Conservation (phyloP, 2,113 vertebrate genomes). For the Glaucomys volans region DNA sequence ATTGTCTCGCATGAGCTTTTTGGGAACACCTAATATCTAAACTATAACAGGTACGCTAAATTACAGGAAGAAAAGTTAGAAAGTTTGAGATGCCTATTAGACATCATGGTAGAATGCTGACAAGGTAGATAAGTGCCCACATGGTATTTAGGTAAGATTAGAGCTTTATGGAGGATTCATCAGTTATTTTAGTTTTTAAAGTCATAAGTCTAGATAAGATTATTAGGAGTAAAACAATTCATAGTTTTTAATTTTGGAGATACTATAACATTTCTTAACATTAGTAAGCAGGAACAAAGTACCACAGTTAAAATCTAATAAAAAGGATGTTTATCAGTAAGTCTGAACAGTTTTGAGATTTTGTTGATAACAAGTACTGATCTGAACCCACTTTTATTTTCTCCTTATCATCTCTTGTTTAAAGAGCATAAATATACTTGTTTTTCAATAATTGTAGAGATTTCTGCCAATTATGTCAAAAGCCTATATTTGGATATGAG, state of each 20-base stretch:
- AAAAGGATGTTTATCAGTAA: background rate
- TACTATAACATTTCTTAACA: constrained; percentile 13
- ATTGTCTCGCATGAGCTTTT: no score
- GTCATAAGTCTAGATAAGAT: background rate
- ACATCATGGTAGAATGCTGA: background rate
- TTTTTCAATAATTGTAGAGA: background rate
- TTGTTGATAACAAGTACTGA: constrained; percentile 13
- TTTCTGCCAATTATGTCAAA: background rate
- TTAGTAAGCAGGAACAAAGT: constrained; percentile 4
- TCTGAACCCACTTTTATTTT: constrained; percentile 38
- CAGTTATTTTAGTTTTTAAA: background rate
- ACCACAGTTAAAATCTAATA: background rate
- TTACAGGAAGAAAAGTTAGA: no score
- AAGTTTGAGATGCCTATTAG: background rate
- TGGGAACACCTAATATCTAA: no score
- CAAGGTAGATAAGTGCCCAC: background rate
- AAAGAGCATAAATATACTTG: background rate
- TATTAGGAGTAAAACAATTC: constrained; percentile 20
- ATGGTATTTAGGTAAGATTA: background rate
- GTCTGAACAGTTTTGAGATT: background rate
- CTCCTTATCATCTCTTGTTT: constrained; percentile 2
- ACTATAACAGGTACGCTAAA: no score
- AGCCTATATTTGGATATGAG: background rate
- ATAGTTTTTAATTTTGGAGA: background rate
- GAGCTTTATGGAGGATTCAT: background rate